Evolutionary conservation across 1,140 invertebrate genomes (phyloP), one percentile per base, ranked within the genome.

Genomic region (Drosophila kikkawai): DNA sequence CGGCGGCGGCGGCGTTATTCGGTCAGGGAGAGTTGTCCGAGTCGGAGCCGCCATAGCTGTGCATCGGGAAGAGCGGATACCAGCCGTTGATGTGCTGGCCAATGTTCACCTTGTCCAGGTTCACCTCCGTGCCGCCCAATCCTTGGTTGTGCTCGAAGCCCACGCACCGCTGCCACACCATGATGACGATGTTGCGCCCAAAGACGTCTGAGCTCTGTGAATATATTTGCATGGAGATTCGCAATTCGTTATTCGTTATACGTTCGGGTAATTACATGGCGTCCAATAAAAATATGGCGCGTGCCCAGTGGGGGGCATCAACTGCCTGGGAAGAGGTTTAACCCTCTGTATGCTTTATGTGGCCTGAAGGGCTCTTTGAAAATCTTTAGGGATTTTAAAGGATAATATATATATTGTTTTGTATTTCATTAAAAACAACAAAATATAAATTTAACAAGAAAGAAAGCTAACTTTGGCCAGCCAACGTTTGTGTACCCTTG

Each of bases 61-160:
- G 95, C 76, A 96, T 96, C 9, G 97, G 96, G 93, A 97, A 98
- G 56, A 99, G 94, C 75, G 96, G 97, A 93, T 98, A 99, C 97
- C 97, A 98, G 44, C 96, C 96, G 60, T 96, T 95, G 26, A 96
- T 97, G 51, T 96, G 94, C 88, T 96, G 95, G 15, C 96, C 95
- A 15, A 97, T 94, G 29, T 96, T 95, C 44, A 98, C 93, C 75
- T 95, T 95, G 91, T 98, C 97, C 58, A 98, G 94, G 60, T 95
- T 95, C 68, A 98, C 95, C 93, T 97, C 97, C 0, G 96, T 96
- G 26, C 97, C 97, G 13, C 98, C 97, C 36, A 98, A 93, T 2
- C 97, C 97, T 64, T 96, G 95, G 92, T 98, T 98, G 93, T 97
- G 97, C 87, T 98, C 96, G 90, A 97, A 97, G 5, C 96, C 96